Conservation (phyloP, 2,797 vertebrate species). For the Fistularia commersonii region DNA sequence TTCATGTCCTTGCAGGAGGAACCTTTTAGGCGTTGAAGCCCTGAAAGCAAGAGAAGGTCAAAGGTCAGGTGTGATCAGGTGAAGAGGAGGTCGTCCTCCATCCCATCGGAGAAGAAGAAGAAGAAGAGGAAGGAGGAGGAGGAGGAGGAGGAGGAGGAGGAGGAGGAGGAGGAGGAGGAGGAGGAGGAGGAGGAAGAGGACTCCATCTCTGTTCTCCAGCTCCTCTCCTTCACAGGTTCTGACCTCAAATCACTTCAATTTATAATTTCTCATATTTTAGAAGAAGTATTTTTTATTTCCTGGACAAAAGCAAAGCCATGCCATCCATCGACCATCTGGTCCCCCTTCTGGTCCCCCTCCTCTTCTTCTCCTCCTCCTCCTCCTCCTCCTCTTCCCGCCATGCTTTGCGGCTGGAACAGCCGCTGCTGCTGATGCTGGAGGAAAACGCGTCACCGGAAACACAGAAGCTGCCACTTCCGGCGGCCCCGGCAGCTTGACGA, state of each 20-base stretch:
- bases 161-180: no score
- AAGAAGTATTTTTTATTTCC: no score
- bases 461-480: neutral
- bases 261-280: no score
- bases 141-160: no score
- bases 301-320: neutral
- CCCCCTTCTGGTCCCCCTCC: constrained; percentile 7
- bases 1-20: constrained; percentile 46
- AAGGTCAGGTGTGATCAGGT: neutral
- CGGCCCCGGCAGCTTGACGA: no score
- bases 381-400: constrained; percentile 40
- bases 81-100: no score
- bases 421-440: constrained; percentile 68
- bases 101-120: no score
- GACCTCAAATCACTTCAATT: no score
- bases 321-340: neutral
- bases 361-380: constrained; percentile 8
- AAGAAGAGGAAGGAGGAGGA: no score
- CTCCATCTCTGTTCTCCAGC: no score
- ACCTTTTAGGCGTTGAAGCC: neutral
- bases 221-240: no score
- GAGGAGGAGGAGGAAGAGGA: no score
- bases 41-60: neutral
- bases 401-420: constrained; percentile 43
- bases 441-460: constrained; percentile 56